phyloP scores from a whole-genome alignment of 2,888 invertebrate species.

The Taenaris catops region DNA sequence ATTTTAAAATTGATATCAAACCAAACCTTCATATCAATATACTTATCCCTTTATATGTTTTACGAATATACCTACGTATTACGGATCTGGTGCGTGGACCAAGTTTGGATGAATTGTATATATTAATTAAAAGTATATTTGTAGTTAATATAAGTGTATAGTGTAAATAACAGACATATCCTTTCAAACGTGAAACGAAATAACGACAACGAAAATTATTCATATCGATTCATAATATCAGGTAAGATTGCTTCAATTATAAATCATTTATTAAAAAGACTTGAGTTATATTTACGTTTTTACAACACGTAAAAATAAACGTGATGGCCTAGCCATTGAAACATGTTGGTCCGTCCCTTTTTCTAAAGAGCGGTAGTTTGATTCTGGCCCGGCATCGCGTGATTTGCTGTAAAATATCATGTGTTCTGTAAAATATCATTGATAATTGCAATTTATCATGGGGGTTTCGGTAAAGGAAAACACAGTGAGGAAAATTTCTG shows the following conservation, averaged over 20 bases:
- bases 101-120: conserved; percentile 36
- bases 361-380: too few relatives aligned
- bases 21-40: conserved; percentile 29
- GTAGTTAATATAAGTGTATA: conserved; percentile 33
- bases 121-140: conserved; percentile 28
- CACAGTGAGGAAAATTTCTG: too few relatives aligned
- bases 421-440: too few relatives aligned
- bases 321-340: too few relatives aligned
- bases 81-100: conserved; percentile 34
- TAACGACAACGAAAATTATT: conserved; percentile 21
- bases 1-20: conserved; percentile 46
- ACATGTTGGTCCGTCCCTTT: too few relatives aligned
- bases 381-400: too few relatives aligned
- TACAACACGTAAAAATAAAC: too few relatives aligned
- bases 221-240: conserved; percentile 16
- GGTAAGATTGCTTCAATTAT: conserved; percentile 19
- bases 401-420: too few relatives aligned
- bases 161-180: conserved; percentile 39
- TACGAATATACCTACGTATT: conserved; percentile 5
- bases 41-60: conserved; percentile 18
- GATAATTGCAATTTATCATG: too few relatives aligned
- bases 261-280: conserved; percentile 5
- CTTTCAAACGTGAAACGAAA: conserved; percentile 13
- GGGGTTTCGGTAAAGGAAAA: too few relatives aligned
- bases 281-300: not conserved